These are phyloP conservation scores for Argentina silus DNA, from an alignment of 2,797 vertebrate genomes.

Conservation along the genomic window DNA sequence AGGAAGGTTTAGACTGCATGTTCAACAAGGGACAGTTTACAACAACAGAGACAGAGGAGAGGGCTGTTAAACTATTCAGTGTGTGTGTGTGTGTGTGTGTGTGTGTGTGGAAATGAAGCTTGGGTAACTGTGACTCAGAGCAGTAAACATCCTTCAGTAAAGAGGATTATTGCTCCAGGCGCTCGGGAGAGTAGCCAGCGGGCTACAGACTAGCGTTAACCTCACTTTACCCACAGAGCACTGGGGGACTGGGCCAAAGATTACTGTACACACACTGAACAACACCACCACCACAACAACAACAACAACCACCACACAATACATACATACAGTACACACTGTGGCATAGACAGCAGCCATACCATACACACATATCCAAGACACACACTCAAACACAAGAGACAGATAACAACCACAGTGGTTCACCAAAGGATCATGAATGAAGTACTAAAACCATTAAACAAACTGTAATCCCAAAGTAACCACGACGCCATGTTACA, in stretches of 20 bases:
- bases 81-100: not conserved
- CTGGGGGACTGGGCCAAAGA: not conserved
- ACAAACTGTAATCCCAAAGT: not conserved
- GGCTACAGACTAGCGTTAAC: constrained; percentile 18
- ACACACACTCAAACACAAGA: not conserved
- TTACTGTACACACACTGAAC: not conserved
- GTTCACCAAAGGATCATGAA: not conserved
- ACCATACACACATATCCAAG: not conserved
- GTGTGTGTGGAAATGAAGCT: constrained; percentile 48
- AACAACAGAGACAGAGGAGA: not conserved
- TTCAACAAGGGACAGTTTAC: not conserved
- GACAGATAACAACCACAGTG: not conserved
- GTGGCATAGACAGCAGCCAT: not conserved
- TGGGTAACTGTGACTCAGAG: constrained; percentile 62
- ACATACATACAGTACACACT: not conserved
- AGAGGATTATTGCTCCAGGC: constrained; percentile 72
- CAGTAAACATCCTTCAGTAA: constrained; percentile 73
- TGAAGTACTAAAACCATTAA: not conserved
- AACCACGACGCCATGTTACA: not conserved
- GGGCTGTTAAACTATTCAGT: not conserved
- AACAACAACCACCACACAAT: not conserved
- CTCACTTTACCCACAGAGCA: not conserved
- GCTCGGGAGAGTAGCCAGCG: constrained; percentile 20
- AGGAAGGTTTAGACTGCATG: not conserved
- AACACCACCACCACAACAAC: not conserved